phyloP scores from a whole-genome alignment of 2,113 vertebrate species.

The Prochilodus magdalenae region DNA sequence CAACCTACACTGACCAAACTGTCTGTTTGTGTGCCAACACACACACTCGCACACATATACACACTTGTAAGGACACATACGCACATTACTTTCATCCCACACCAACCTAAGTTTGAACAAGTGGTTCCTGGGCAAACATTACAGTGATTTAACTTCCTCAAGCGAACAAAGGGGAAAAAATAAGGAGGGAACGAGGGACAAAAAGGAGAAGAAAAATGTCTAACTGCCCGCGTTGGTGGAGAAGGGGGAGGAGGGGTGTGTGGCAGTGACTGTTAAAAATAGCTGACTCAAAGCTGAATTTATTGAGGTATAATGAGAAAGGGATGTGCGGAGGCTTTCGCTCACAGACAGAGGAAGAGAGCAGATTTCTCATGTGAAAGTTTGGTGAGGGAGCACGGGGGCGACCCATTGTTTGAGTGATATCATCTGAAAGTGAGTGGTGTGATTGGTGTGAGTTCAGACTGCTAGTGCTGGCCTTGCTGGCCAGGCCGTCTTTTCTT shows the following conservation, averaged over 20 bases:
- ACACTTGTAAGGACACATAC: background rate
- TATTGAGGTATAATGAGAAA: slow-evolving; percentile 98
- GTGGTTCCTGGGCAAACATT: background rate
- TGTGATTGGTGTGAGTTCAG: background rate
- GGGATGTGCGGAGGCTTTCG: slow-evolving; percentile 92
- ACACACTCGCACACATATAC: background rate
- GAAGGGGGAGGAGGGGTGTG: too few relatives aligned
- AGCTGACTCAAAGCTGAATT: slow-evolving; percentile 94
- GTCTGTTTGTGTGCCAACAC: background rate
- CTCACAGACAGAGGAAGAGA: slow-evolving; percentile 88
- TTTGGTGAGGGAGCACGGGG: slow-evolving; percentile 69
- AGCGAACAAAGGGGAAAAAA: background rate
- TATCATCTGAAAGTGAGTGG: background rate
- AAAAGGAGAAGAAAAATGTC: slow-evolving; percentile 76
- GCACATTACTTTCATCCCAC: slow-evolving; percentile 56
- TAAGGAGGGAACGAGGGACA: slow-evolving; percentile 42
- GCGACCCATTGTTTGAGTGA: slow-evolving; percentile 1
- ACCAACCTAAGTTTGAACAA: slow-evolving; percentile 55
- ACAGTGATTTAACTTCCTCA: background rate
- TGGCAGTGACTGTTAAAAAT: slow-evolving; percentile 87
- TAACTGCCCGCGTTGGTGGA: slow-evolving; percentile 90
- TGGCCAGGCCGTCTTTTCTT: background rate
- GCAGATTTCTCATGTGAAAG: slow-evolving; percentile 94
- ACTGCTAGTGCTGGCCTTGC: background rate
- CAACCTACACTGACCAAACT: background rate